Evolutionary conservation across 2,888 invertebrate genomes (phyloP), one percentile per base, ranked within the genome.

Genomic region (Caradrina kadenii): DNA sequence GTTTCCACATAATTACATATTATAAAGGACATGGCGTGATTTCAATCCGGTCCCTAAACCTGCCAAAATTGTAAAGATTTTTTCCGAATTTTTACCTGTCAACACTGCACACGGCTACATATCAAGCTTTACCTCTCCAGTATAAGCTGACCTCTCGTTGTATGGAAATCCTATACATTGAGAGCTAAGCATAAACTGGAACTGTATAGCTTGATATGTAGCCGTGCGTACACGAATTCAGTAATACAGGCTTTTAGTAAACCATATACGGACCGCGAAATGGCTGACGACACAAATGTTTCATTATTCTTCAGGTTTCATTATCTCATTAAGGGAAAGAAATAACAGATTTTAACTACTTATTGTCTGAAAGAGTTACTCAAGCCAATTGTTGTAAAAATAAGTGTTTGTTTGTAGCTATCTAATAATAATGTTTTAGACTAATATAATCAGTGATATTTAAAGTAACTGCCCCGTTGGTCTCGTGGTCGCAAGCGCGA

Each of bases 31-130:
- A 19, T 13, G 39, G 19, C 6, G 39, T 11, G 5, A 3, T 42
- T 4, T 26, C 10, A 54, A 52, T 17, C 49, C 39, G 39, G 35
- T 65, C 62, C 8, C 21, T 13, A 39, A 45, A 39, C 26, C 53
- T 31, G 56, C 11, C 62, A 11, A 77, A 67, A 64, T 45, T 31
- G n/a, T 42, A 4, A 21, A n/a, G n/a, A 52, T 50, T 65, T 77
- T 74, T 70, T 58, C 19, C 1, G 10, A 39, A 26, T 26, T 26
- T 26, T 26, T 26, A 26, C 26, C 26, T 26, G 26, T 26, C 26
- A 26, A 26, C 2, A 26, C 4, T 26, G 26, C n/a, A n/a, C n/a
- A n/a, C n/a, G n/a, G n/a, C n/a, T n/a, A n/a, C n/a, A n/a, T n/a
- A n/a, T n/a, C n/a, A n/a, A n/a, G n/a, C n/a, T n/a, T n/a, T n/a